Conservation (phyloP, 2,797 vertebrate species). For the Amphiprion clarkii region DNA sequence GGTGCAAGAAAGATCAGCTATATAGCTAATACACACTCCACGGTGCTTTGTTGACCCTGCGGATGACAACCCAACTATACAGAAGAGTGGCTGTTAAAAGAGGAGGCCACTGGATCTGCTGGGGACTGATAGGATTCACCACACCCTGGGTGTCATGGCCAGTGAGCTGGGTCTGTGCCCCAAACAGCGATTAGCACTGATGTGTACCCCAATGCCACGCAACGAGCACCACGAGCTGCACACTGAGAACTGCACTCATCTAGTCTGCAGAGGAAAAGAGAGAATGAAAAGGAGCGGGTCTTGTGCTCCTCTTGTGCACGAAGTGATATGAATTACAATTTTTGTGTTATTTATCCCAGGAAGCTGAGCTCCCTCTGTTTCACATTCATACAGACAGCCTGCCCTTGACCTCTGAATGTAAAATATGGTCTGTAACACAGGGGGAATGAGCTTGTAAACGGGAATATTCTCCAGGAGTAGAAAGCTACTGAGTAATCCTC, state of each 20-base stretch:
- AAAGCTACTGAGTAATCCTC: constrained; percentile 26
- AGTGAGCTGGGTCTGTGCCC: constrained; percentile 70
- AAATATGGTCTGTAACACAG: constrained; percentile 26
- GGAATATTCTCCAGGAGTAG: constrained; percentile 14
- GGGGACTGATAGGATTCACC: constrained; percentile 72
- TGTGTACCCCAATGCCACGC: constrained; percentile 48
- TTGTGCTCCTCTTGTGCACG: constrained; percentile 11
- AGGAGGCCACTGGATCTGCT: constrained; percentile 59
- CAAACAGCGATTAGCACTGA: constrained; percentile 67
- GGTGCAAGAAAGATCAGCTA: constrained; percentile 33
- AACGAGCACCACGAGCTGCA: constrained; percentile 37
- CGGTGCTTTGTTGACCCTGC: constrained; percentile 56
- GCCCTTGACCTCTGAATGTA: constrained; percentile 63
- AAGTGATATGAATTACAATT: constrained; percentile 9
- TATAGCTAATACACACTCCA: constrained; percentile 29
- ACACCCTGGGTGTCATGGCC: constrained; percentile 70
- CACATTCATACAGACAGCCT: constrained; percentile 28
- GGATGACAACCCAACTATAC: constrained; percentile 50
- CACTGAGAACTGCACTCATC: constrained; percentile 41
- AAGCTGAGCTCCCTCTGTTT: constrained; percentile 37
- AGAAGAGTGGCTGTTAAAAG: constrained; percentile 36
- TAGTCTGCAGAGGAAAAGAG: constrained; percentile 21
- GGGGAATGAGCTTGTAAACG: constrained; percentile 13
- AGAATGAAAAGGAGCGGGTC: constrained; percentile 6
- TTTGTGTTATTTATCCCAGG: constrained; percentile 24